phyloP scores from a whole-genome alignment of 2,797 vertebrate species.

The Tiaroga cobitis region DNA sequence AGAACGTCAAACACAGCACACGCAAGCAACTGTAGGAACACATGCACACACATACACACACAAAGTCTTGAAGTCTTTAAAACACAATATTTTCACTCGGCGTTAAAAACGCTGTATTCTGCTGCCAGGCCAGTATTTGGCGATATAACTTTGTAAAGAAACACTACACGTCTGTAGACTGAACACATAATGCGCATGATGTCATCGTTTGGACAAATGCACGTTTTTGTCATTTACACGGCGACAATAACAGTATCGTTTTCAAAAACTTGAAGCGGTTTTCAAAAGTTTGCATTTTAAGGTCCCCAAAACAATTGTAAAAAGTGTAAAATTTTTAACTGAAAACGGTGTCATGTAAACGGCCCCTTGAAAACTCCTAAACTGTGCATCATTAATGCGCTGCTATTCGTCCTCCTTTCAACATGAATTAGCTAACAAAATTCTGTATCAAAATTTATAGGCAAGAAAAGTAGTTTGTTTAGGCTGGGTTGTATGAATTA shows the following conservation, averaged over 20 bases:
- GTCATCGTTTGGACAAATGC: too few relatives aligned
- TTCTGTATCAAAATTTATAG: too few relatives aligned
- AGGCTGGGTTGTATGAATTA: too few relatives aligned
- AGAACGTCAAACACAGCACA: slow-evolving; percentile 30
- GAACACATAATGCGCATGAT: too few relatives aligned
- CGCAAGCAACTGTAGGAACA: slow-evolving; percentile 21
- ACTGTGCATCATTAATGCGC: neutral
- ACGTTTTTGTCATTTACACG: neutral
- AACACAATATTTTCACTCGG: neutral
- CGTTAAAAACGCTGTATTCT: too few relatives aligned
- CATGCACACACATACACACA: neutral
- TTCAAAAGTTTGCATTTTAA: neutral
- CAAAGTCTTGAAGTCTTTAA: neutral
- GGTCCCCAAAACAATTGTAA: neutral
- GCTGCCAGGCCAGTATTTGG: too few relatives aligned
- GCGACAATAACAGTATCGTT: neutral
- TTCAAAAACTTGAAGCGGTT: neutral
- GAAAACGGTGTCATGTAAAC: neutral
- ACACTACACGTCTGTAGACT: too few relatives aligned
- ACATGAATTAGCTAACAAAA: slow-evolving; percentile 1
- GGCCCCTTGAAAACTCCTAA: neutral
- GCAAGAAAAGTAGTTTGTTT: too few relatives aligned
- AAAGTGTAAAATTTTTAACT: neutral
- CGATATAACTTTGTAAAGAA: too few relatives aligned
- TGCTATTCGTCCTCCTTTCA: neutral